Evolutionary conservation across 2,797 vertebrate genomes (phyloP).

Genomic region (Phaenicophaeus curvirostris): DNA sequence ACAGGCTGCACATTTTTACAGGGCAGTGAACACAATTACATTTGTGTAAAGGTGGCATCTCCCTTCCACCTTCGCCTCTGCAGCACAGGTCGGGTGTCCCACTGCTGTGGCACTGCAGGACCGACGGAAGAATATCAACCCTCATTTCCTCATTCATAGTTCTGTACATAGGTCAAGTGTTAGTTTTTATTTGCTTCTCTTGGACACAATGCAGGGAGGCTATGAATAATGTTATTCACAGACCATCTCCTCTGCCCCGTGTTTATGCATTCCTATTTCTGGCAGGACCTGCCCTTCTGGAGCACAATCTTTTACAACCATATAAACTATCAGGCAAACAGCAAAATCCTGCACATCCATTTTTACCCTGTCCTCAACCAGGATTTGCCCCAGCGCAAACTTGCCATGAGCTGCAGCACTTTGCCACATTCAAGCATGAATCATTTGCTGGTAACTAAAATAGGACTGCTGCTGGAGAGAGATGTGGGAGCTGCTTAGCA

Average conservation of each 20-base stretch:
- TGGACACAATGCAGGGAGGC: background rate
- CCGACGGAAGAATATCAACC: background rate
- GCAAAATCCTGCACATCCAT: slow-evolving; percentile 8
- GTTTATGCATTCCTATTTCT: background rate
- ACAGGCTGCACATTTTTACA: background rate
- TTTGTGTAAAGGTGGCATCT: background rate
- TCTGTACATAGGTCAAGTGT: background rate
- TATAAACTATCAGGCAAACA: slow-evolving; percentile 7
- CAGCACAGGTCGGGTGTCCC: background rate
- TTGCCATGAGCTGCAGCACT: background rate
- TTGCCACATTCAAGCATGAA: slow-evolving; percentile 12
- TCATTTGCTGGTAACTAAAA: slow-evolving; percentile 45
- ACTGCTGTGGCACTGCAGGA: background rate
- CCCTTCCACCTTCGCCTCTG: background rate
- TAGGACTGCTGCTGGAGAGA: slow-evolving; percentile 25
- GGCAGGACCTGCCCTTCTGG: background rate
- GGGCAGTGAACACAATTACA: background rate
- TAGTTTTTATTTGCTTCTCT: slow-evolving; percentile 21
- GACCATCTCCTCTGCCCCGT: background rate
- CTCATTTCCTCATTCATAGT: slow-evolving; percentile 4
- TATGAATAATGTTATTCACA: background rate
- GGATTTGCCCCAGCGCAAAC: background rate
- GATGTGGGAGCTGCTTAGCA: slow-evolving; percentile 50
- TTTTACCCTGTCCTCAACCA: slow-evolving; percentile 13
- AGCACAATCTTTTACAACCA: slow-evolving; percentile 1